Evolutionary conservation across 2,888 invertebrate species (phyloP), one percentile per base, ranked within the genome.

Genomic region (Timema cristinae): DNA sequence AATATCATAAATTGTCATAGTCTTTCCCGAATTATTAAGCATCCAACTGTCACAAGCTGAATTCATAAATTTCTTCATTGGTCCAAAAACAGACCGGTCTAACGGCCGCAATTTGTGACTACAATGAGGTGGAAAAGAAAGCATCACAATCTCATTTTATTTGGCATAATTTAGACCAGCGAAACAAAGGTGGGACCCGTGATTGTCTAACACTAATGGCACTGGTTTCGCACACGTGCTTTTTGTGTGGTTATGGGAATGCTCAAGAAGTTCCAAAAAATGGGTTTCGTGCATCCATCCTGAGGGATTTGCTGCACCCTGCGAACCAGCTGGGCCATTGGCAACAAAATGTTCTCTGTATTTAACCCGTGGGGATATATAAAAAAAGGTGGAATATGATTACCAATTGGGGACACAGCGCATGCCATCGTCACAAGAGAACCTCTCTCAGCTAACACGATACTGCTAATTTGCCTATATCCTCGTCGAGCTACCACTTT

Each of bases 401-500:
- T 63, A 63, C 63, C 63, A 11, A 63, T 32, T 63, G 63, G 9
- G 32, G 63, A 16, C 32, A 63, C 63, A 10, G 32, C 63, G 7
- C 32, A 63, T 63, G 63, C 63, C 5, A 32, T 32, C 48, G 63
- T 63, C 63, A 63, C 63, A 8, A 63, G 63, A 16, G 47, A 7
- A 50, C 77, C 75, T 68, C 81, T 77, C 78, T 83, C 81, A 50
- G 80, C 81, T 69, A 81, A 81, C 49, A 80, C 81, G 10, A 82
- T 71, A 69, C 78, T 74, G 7, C 79, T 81, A 67, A 84, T 79
- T 77, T 83, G 81, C 70, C 82, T 83, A 52, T 77, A 73, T 7
- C 82, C 81, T 73, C 77, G 81, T 50, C 75, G 69, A 54, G 81
- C 79, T 72, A 81, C 72, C 70, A 81, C 78, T 76, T 79, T 80